These are phyloP conservation scores for Acanthosepion pharaonis DNA, from an alignment of 2,888 invertebrate genomes.

Conservation along the genomic window DNA sequence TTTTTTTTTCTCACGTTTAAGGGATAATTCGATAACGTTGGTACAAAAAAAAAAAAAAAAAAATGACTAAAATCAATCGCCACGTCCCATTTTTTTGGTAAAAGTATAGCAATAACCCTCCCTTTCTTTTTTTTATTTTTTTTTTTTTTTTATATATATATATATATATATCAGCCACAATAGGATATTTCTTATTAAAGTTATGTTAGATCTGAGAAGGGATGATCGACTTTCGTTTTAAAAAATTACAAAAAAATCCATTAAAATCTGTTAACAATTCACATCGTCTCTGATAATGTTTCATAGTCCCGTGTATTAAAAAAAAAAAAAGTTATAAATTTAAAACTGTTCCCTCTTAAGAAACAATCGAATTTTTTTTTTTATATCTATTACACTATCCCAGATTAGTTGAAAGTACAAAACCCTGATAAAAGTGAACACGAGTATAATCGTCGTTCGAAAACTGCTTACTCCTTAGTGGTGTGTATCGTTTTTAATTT, in stretches of 20 bases:
- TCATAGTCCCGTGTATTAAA: not conserved
- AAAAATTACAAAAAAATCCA: no score
- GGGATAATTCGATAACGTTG: not conserved
- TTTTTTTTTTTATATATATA: not conserved
- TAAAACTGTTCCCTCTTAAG: not conserved
- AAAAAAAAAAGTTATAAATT: not conserved
- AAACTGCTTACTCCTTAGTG: conserved; percentile 22
- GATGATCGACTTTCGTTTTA: not conserved
- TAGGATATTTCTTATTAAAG: not conserved
- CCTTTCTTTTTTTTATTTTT: no score
- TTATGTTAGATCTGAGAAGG: not conserved
- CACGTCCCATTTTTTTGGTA: not conserved
- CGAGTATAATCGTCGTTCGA: not conserved
- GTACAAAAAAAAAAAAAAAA: not conserved
- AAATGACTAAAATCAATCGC: not conserved
- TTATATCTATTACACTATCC: not conserved
- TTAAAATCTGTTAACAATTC: not conserved
- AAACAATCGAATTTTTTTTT: not conserved
- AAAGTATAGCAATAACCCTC: not conserved
- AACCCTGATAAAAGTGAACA: not conserved
- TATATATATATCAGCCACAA: not conserved
- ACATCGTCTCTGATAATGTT: conserved; percentile 22
- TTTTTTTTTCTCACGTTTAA: not conserved
- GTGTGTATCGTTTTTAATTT: conserved; percentile 34
- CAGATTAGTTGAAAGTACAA: not conserved